phyloP scores from a whole-genome alignment of 2,797 vertebrate species.

The Melopsittacus undulatus region DNA sequence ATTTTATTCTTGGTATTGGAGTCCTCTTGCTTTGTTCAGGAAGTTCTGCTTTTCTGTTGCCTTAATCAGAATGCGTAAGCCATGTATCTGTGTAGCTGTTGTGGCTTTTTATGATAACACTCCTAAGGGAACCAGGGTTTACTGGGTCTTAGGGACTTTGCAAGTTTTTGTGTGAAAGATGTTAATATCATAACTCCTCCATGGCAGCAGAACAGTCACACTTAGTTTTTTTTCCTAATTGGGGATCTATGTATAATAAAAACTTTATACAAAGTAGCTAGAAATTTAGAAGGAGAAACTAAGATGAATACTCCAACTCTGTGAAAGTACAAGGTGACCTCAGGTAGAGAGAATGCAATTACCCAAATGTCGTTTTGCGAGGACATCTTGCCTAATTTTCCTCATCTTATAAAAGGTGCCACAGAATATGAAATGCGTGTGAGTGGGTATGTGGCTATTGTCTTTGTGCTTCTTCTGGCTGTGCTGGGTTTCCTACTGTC shows the following conservation, averaged over 20 bases:
- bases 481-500: background rate
- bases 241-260: background rate
- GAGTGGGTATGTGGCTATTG: background rate
- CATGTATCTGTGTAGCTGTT: background rate
- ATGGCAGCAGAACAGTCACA: background rate
- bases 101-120: background rate
- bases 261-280: background rate
- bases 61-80: fast-evolving
- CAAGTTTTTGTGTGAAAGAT: background rate
- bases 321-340: background rate
- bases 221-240: background rate
- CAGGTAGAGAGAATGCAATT: background rate
- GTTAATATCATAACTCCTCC: background rate
- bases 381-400: background rate
- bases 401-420: background rate
- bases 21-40: background rate
- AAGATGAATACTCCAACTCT: background rate
- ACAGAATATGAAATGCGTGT: background rate
- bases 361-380: background rate
- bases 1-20: background rate
- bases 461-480: background rate
- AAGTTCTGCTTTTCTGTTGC: background rate
- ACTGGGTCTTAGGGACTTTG: background rate
- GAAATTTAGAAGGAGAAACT: background rate
- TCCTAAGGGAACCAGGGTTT: background rate